These are phyloP conservation scores for Philotrypesis tridentata DNA, from an alignment of 1,140 invertebrate genomes.

Conservation along the genomic window DNA sequence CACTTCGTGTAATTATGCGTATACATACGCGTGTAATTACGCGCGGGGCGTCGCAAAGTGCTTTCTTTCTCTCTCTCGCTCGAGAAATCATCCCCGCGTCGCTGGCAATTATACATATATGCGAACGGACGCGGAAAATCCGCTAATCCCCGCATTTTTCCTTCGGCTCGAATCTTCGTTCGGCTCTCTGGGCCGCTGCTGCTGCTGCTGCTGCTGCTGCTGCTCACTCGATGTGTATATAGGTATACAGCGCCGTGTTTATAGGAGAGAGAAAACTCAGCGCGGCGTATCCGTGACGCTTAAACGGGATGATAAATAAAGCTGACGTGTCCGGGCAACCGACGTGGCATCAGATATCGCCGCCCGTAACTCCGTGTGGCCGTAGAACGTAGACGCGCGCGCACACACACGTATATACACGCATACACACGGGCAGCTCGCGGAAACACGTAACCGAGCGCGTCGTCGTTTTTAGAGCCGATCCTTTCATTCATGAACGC, in stretches of 20 bases:
- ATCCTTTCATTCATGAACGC: conserved; percentile 39
- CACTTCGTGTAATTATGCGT: no score
- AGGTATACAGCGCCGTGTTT: no score
- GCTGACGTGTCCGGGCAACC: conserved; percentile 31
- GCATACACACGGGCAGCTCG: not conserved
- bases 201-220: not conserved
- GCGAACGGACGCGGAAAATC: not conserved
- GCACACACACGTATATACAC: not conserved
- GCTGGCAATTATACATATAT: not conserved
- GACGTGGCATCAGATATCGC: conserved; percentile 36
- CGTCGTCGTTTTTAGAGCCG: conserved; percentile 27
- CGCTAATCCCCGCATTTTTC: not conserved
- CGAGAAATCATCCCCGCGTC: no score
- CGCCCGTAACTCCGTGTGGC: not conserved
- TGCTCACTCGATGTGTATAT: no score
- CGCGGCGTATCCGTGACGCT: conserved; percentile 16
- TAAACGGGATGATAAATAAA: conserved; percentile 42
- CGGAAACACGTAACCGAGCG: conserved; percentile 34
- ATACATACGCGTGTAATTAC: no score
- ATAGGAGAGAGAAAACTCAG: conserved; percentile 15
- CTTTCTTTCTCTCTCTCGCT: no score
- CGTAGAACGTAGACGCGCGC: not conserved
- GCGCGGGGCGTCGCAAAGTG: not conserved
- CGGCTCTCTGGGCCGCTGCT: no score
- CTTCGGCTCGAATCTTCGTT: not conserved